Percentiles rank a stretch among this genome's conserved stretches.
Evolutionary conservation across 1,140 invertebrate genomes (phyloP).

Genomic region (Drosophila ambigua): DNA sequence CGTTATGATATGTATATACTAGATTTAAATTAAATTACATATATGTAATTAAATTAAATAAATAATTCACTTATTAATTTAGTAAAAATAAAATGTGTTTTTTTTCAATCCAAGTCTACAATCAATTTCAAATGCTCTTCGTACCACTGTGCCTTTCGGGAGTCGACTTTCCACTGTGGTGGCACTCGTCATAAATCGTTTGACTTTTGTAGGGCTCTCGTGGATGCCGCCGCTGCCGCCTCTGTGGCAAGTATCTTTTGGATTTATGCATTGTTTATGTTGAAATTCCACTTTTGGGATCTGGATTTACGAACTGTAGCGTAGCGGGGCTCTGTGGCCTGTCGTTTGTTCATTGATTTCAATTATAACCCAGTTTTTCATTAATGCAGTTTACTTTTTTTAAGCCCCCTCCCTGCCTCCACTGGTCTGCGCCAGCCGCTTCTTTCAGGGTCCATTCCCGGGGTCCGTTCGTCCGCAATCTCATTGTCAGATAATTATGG

Average conservation of each 20-base stretch:
- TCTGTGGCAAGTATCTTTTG: constrained; percentile 42
- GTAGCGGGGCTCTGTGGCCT: constrained; percentile 7
- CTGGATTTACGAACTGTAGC: constrained; percentile 13
- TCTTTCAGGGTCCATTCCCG: constrained; percentile 47
- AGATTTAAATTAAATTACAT: too few relatives aligned
- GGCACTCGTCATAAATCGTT: constrained; percentile 37
- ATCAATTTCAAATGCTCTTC: background rate
- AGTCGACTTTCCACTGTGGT: constrained; percentile 42
- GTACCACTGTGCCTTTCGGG: constrained; percentile 44
- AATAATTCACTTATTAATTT: too few relatives aligned
- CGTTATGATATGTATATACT: too few relatives aligned
- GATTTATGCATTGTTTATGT: constrained; percentile 66
- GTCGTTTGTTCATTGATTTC: constrained; percentile 58
- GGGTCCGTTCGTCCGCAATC: constrained; percentile 38
- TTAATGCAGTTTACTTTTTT: constrained; percentile 54
- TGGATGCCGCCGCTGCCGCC: constrained; percentile 9
- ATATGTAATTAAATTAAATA: too few relatives aligned
- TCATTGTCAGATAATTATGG: constrained; percentile 79
- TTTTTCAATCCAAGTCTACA: too few relatives aligned
- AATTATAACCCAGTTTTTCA: constrained; percentile 80
- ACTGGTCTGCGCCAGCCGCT: constrained; percentile 6
- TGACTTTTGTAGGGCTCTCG: constrained; percentile 52
- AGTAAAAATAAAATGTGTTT: too few relatives aligned
- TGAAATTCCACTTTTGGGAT: constrained; percentile 55
- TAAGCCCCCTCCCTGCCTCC: constrained; percentile 15